Percentiles rank a stretch among this genome's conserved stretches.
These are phyloP conservation scores for Metopolophium dirhodum DNA, from an alignment of 1,140 invertebrate species.

Conservation along the genomic window DNA sequence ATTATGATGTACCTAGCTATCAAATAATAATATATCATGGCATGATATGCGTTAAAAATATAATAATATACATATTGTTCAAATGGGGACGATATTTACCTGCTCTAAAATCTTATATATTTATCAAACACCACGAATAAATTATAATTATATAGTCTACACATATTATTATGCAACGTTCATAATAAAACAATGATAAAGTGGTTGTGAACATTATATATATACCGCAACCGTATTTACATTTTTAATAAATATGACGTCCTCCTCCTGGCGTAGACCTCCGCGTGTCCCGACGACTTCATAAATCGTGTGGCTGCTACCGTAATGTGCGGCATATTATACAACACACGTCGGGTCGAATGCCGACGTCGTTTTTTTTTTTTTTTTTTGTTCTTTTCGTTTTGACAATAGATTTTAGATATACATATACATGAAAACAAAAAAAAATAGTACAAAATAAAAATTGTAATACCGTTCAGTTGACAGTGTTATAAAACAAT, in stretches of 20 bases:
- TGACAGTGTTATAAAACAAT: background rate
- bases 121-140: background rate
- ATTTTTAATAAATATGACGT: constrained; percentile 31
- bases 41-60: constrained; percentile 3
- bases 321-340: background rate
- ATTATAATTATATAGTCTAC: background rate
- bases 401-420: background rate
- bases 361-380: background rate
- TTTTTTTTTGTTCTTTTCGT: background rate
- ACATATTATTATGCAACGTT: constrained; percentile 4
- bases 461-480: background rate
- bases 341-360: background rate
- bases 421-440: background rate
- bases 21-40: background rate
- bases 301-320: constrained; percentile 18
- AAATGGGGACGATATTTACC: background rate
- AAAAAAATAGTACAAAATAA: background rate
- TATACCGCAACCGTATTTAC: background rate
- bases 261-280: background rate
- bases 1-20: background rate
- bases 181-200: constrained; percentile 38
- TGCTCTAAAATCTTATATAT: background rate
- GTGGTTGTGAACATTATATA: constrained; percentile 24
- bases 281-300: background rate
- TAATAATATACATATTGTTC: background rate